Evolutionary conservation across 2,888 invertebrate species (phyloP).

Genomic region (Ametastegia equiseti): DNA sequence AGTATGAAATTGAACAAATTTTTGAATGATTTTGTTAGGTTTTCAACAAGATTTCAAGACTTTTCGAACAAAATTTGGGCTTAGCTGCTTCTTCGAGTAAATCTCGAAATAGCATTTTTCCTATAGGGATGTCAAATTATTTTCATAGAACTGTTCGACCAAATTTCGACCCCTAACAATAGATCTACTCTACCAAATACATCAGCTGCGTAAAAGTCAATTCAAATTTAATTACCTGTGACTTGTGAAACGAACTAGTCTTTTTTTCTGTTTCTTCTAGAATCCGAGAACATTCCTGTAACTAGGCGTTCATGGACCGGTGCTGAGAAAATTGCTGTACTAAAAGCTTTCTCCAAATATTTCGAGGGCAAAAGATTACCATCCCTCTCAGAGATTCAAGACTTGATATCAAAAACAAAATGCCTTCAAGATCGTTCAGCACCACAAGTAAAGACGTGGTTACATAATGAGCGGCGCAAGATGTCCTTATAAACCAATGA

Average conservation of each 20-base stretch:
- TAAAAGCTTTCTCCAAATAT: constrained; percentile 41
- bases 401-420: neutral
- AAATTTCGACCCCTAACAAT: too few relatives aligned
- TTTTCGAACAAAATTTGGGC: too few relatives aligned
- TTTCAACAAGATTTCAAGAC: too few relatives aligned
- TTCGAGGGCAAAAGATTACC: constrained; percentile 44
- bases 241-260: neutral
- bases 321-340: constrained; percentile 33
- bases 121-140: too few relatives aligned
- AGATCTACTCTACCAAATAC: too few relatives aligned
- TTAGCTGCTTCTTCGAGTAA: too few relatives aligned
- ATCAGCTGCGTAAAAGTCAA: too few relatives aligned
- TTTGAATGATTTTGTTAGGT: too few relatives aligned
- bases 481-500: neutral
- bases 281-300: neutral
- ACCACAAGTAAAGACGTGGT: constrained; percentile 52
- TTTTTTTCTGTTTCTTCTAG: neutral
- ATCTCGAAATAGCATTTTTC: too few relatives aligned
- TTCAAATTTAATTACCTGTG: too few relatives aligned
- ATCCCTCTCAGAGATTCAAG: neutral
- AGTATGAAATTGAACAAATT: too few relatives aligned
- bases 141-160: too few relatives aligned
- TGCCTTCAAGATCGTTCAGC: constrained; percentile 49
- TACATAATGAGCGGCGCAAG: constrained; percentile 50
- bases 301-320: constrained; percentile 31